Evolutionary conservation across 1,140 invertebrate genomes (phyloP).

Genomic region (Metopolophium dirhodum): DNA sequence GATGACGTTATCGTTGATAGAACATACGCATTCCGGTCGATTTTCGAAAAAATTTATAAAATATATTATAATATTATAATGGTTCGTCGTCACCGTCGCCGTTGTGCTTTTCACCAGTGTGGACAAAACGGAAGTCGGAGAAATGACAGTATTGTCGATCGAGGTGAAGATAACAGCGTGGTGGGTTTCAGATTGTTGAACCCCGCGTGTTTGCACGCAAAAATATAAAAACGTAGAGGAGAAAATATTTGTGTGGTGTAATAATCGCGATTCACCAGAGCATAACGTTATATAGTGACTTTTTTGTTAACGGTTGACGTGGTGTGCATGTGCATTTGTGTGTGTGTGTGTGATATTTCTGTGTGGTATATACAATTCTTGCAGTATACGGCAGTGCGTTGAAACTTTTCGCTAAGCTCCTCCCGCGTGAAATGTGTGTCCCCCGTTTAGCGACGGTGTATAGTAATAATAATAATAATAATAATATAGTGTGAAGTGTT

Average conservation of each 20-base stretch:
- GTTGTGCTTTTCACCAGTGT: background rate
- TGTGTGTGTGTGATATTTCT: background rate
- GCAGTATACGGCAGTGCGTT: background rate
- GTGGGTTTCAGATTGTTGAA: background rate
- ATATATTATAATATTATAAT: background rate
- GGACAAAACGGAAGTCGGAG: background rate
- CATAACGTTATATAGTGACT: background rate
- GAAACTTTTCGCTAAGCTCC: background rate
- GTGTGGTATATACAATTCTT: background rate
- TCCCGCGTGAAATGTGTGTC: background rate
- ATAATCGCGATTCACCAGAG: background rate
- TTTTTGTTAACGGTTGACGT: background rate
- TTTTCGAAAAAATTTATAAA: background rate
- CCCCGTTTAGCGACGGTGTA: background rate
- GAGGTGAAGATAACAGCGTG: background rate
- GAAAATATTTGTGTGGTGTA: background rate
- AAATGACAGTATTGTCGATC: background rate
- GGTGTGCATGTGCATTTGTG: background rate
- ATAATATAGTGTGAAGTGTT: slow-evolving; percentile 28
- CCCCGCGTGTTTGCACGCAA: background rate
- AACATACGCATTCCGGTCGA: background rate
- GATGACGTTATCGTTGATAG: background rate
- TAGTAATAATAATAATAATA: background rate
- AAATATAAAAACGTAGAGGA: background rate
- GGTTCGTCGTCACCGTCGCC: background rate